phyloP scores from a whole-genome alignment of 2,888 invertebrate genomes.

The Polydrusus tereticollis region DNA sequence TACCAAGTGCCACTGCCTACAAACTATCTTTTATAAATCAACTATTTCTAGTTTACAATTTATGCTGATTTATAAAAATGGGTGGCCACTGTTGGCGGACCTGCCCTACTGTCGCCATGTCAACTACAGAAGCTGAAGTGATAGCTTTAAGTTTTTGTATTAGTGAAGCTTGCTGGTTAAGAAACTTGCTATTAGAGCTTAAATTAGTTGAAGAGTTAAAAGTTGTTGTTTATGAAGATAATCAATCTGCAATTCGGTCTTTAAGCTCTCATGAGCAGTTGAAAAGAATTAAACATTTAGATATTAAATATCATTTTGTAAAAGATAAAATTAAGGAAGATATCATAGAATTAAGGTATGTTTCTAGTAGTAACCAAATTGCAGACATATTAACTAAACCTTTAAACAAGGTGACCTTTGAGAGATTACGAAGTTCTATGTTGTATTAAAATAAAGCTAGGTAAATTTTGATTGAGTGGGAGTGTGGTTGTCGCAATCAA shows the following conservation, averaged over 20 bases:
- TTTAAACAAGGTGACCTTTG: conserved; percentile 13
- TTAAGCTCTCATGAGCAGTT: conserved; percentile 28
- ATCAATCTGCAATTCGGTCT: conserved; percentile 18
- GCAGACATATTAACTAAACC: conserved; percentile 36
- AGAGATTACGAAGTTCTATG: conserved; percentile 12
- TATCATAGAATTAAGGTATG: conserved; percentile 31
- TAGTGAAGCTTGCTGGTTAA: conserved; percentile 19
- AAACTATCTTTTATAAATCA: no score
- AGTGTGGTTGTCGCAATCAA: no score
- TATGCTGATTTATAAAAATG: no score
- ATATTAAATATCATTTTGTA: conserved; percentile 27
- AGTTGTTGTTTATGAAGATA: neutral
- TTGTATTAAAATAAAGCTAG: neutral
- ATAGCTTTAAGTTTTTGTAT: conserved; percentile 46
- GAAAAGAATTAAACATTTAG: conserved; percentile 41
- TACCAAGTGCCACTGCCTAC: no score
- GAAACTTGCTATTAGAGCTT: neutral
- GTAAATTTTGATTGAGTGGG: neutral
- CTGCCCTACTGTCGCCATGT: conserved; percentile 55
- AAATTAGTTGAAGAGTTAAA: no score
- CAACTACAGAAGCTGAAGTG: conserved; percentile 59
- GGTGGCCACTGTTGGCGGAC: no score
- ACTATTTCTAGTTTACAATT: no score
- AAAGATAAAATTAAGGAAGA: conserved; percentile 31
- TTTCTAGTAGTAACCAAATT: conserved; percentile 15